Percentiles rank a stretch among this genome's conserved stretches.
Evolutionary conservation across 1,140 invertebrate genomes (phyloP).

Genomic region (Odontomachus brunneus): DNA sequence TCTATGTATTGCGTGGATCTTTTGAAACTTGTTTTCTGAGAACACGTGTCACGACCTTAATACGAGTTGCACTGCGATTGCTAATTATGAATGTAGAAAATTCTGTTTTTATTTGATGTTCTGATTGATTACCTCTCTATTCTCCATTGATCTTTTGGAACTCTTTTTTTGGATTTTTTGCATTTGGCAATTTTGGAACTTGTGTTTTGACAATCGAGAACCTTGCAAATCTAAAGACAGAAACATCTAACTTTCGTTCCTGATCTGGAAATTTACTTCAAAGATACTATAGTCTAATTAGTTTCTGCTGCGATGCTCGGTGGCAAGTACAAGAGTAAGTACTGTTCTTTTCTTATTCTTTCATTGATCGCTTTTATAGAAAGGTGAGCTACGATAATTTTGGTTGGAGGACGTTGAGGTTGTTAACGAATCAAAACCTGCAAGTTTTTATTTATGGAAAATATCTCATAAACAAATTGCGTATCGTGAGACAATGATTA

Average conservation of each 20-base stretch:
- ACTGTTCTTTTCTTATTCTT: neutral
- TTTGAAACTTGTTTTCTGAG: too few relatives aligned
- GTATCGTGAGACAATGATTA: slow-evolving; percentile 95
- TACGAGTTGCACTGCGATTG: too few relatives aligned
- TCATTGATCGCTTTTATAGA: slow-evolving; percentile 79
- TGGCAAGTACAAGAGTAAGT: slow-evolving; percentile 89
- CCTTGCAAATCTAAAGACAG: slow-evolving; percentile 95
- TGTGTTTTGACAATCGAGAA: slow-evolving; percentile 96
- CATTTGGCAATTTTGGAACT: slow-evolving; percentile 98
- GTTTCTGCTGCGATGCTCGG: slow-evolving; percentile 89
- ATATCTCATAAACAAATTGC: slow-evolving; percentile 92
- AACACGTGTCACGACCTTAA: too few relatives aligned
- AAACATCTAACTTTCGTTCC: slow-evolving; percentile 97
- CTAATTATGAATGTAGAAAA: too few relatives aligned
- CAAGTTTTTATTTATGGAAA: slow-evolving; percentile 96
- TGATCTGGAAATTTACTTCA: slow-evolving; percentile 93
- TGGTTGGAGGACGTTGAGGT: slow-evolving; percentile 95
- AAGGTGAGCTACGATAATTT: slow-evolving; percentile 92
- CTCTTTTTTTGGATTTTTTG: too few relatives aligned
- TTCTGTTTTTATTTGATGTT: too few relatives aligned
- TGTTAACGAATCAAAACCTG: slow-evolving; percentile 94
- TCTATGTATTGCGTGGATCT: too few relatives aligned
- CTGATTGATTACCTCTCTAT: too few relatives aligned
- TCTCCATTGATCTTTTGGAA: too few relatives aligned
- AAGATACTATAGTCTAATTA: slow-evolving; percentile 91